A percentile compares a stretch with the other conserved stretches of the same genome.
Conservation (phyloP, 2,797 vertebrate genomes). For the Limnodromus scolopaceus region DNA sequence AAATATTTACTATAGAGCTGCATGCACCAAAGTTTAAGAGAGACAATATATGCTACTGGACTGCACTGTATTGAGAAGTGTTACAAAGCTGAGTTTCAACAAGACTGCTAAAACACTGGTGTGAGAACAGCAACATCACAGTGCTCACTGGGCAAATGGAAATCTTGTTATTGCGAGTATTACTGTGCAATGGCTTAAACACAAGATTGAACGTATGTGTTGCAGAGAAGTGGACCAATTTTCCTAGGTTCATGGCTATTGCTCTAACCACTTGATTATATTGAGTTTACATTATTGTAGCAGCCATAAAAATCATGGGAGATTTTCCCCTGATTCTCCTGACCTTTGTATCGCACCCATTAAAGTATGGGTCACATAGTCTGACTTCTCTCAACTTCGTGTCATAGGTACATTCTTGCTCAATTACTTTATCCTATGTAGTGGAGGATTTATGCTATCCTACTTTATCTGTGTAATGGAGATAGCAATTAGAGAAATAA, state of each 20-base stretch:
- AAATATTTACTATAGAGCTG: not conserved
- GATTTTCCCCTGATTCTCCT: not conserved
- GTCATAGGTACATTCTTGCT: not conserved
- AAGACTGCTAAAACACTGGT: not conserved
- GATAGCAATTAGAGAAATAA: constrained; percentile 18
- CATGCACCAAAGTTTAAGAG: not conserved
- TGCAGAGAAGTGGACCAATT: not conserved
- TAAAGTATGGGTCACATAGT: not conserved
- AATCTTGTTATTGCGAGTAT: not conserved
- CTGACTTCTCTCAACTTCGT: not conserved
- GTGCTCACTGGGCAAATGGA: not conserved
- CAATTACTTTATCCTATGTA: constrained; percentile 15
- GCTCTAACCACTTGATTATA: not conserved
- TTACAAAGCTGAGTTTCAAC: not conserved
- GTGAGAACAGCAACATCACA: not conserved
- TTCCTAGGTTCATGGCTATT: not conserved
- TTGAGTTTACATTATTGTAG: not conserved
- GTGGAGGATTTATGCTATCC: not conserved
- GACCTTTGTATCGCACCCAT: not conserved
- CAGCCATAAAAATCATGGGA: not conserved
- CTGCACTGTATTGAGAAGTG: not conserved
- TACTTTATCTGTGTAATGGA: not conserved
- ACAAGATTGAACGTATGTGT: not conserved
- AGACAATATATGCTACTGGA: not conserved
- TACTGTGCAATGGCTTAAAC: not conserved